Conservation (phyloP, 2,888 invertebrate genomes). For the Chorisops tibialis region DNA sequence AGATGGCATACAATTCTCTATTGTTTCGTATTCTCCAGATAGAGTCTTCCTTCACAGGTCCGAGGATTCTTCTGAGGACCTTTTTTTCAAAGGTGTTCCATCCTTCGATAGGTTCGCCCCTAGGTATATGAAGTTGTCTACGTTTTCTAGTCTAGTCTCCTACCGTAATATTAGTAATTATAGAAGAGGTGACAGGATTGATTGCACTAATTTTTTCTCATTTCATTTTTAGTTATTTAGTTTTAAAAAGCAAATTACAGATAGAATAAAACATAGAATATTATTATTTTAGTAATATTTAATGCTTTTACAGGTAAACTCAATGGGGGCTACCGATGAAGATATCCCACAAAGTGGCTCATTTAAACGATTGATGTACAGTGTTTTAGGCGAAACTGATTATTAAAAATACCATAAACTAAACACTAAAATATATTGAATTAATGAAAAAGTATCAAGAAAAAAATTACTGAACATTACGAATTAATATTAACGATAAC, state of each 20-base stretch:
- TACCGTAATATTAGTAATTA: background rate
- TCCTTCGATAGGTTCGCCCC: too few relatives aligned
- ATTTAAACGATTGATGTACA: conserved; percentile 89
- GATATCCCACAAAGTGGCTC: conserved; percentile 88
- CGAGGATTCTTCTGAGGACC: too few relatives aligned
- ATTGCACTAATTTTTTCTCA: background rate
- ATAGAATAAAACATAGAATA: background rate
- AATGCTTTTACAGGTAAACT: conserved; percentile 54
- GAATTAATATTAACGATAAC: background rate
- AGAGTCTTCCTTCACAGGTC: too few relatives aligned
- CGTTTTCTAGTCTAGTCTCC: too few relatives aligned
- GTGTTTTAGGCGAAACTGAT: conserved; percentile 77
- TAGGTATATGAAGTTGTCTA: too few relatives aligned
- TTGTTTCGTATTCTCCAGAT: too few relatives aligned
- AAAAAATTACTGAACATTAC: background rate
- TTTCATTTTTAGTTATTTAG: background rate
- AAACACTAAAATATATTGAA: background rate
- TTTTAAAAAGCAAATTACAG: background rate
- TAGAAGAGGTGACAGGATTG: too few relatives aligned
- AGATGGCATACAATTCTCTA: too few relatives aligned
- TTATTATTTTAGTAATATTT: too few relatives aligned
- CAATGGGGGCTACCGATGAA: conserved; percentile 67
- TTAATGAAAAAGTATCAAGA: background rate
- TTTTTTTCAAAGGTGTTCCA: too few relatives aligned
- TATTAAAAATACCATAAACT: conserved; percentile 48